phyloP scores from a whole-genome alignment of 2,113 vertebrate species.

The Struthio camelus region DNA sequence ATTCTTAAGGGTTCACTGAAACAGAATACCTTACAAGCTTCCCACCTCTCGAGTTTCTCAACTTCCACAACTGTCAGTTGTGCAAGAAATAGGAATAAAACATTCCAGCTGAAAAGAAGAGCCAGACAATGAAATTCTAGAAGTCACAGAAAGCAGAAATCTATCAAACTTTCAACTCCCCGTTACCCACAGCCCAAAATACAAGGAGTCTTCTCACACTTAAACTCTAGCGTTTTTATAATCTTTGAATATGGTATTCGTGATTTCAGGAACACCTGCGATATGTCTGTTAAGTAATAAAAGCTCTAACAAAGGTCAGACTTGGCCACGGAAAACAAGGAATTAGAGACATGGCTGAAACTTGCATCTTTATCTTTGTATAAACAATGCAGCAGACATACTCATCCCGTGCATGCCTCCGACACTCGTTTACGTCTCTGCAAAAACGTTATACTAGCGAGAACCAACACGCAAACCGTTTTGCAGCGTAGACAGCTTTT shows the following conservation, averaged over 20 bases:
- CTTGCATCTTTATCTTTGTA: not conserved
- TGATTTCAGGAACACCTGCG: not conserved
- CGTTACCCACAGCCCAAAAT: not conserved
- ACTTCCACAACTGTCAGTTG: slow-evolving; percentile 24
- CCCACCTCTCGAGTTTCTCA: not conserved
- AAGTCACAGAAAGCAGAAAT: slow-evolving; percentile 23
- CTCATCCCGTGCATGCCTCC: not conserved
- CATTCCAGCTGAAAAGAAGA: slow-evolving; percentile 38
- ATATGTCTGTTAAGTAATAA: not conserved
- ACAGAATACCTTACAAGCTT: slow-evolving; percentile 6
- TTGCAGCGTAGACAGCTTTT: not conserved
- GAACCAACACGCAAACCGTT: not conserved
- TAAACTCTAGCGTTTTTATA: not conserved
- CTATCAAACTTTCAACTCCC: not conserved
- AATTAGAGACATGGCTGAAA: not conserved
- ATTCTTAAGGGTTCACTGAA: not conserved
- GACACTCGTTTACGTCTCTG: not conserved
- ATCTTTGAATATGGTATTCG: not conserved
- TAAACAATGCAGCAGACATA: fast-evolving
- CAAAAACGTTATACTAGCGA: not conserved
- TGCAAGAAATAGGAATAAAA: slow-evolving; percentile 28
- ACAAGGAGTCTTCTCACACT: not conserved
- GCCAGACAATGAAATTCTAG: slow-evolving; percentile 27
- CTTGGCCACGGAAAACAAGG: not conserved
- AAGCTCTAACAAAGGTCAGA: not conserved